These are phyloP conservation scores for Episyrphus balteatus DNA, from an alignment of 1,140 invertebrate genomes.

Conservation along the genomic window DNA sequence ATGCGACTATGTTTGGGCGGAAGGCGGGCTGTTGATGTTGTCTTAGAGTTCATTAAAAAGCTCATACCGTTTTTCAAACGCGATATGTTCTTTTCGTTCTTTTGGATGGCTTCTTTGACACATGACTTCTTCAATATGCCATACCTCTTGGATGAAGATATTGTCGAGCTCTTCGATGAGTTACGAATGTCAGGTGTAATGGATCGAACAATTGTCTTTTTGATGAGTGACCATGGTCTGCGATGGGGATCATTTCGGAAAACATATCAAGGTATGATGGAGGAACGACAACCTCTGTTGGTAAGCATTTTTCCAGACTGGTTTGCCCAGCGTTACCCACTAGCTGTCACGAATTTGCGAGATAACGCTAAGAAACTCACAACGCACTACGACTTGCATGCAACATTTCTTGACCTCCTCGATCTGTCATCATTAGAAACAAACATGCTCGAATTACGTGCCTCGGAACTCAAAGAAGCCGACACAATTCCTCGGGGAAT, in stretches of 20 bases:
- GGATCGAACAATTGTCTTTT: constrained; percentile 59
- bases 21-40: constrained; percentile 35
- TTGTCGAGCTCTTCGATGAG: constrained; percentile 44
- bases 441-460: constrained; percentile 16
- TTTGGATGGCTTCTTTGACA: constrained; percentile 62
- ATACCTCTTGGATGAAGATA: constrained; percentile 48
- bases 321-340: constrained; percentile 52
- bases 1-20: constrained; percentile 43
- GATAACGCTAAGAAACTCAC: constrained; percentile 61
- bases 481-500: constrained; percentile 45
- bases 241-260: constrained; percentile 59
- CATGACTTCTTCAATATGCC: constrained; percentile 64
- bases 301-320: constrained; percentile 63
- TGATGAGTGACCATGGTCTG: constrained; percentile 88
- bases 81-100: constrained; percentile 51
- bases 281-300: constrained; percentile 79
- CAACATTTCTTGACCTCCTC: constrained; percentile 49
- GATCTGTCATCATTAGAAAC: constrained; percentile 34
- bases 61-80: constrained; percentile 12
- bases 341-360: constrained; percentile 53
- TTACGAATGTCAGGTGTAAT: constrained; percentile 44
- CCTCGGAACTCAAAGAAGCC: constrained; percentile 16
- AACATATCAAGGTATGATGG: constrained; percentile 68
- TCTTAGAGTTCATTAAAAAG: constrained; percentile 37
- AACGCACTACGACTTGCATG: constrained; percentile 74